Evolutionary conservation across 2,888 invertebrate genomes (phyloP).

Genomic region (Capitulum mitella): DNA sequence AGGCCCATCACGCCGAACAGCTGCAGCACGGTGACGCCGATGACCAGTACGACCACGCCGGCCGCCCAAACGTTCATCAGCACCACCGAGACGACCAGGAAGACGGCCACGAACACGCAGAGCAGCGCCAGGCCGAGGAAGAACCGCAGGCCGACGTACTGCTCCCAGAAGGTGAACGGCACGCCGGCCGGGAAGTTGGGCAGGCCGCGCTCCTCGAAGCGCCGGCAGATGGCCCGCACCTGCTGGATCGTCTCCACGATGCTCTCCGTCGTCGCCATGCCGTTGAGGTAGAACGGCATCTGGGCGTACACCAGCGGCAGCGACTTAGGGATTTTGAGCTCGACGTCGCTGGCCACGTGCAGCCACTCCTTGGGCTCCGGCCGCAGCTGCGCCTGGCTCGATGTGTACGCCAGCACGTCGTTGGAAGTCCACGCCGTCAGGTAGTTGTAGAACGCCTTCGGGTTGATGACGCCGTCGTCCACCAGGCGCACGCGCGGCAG

Average conservation of each 20-base stretch:
- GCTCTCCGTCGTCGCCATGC: slow-evolving; percentile 71
- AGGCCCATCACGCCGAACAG: slow-evolving; percentile 81
- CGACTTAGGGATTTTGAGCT: slow-evolving; percentile 86
- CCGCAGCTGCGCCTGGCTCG: slow-evolving; percentile 79
- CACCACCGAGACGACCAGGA: slow-evolving; percentile 68
- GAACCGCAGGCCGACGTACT: slow-evolving; percentile 73
- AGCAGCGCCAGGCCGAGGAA: slow-evolving; percentile 64
- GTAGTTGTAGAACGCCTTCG: slow-evolving; percentile 92
- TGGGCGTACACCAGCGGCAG: slow-evolving; percentile 84
- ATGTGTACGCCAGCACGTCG: slow-evolving; percentile 84
- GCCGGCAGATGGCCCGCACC: slow-evolving; percentile 72
- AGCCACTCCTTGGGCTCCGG: slow-evolving; percentile 85
- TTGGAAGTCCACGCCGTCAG: slow-evolving; percentile 94
- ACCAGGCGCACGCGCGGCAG: slow-evolving; percentile 61
- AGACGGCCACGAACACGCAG: slow-evolving; percentile 62
- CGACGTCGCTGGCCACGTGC: slow-evolving; percentile 67
- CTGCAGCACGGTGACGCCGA: slow-evolving; percentile 66
- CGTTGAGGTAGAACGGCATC: slow-evolving; percentile 87
- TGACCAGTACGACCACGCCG: slow-evolving; percentile 58
- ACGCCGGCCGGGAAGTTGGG: slow-evolving; percentile 94
- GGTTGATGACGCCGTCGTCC: slow-evolving; percentile 64
- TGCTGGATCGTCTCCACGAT: slow-evolving; percentile 73
- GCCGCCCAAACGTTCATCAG: slow-evolving; percentile 79
- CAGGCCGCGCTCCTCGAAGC: slow-evolving; percentile 77
- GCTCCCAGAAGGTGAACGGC: slow-evolving; percentile 93